These are phyloP conservation scores for Falco novaeseelandiae DNA, from an alignment of 2,797 vertebrate genomes.

Conservation along the genomic window DNA sequence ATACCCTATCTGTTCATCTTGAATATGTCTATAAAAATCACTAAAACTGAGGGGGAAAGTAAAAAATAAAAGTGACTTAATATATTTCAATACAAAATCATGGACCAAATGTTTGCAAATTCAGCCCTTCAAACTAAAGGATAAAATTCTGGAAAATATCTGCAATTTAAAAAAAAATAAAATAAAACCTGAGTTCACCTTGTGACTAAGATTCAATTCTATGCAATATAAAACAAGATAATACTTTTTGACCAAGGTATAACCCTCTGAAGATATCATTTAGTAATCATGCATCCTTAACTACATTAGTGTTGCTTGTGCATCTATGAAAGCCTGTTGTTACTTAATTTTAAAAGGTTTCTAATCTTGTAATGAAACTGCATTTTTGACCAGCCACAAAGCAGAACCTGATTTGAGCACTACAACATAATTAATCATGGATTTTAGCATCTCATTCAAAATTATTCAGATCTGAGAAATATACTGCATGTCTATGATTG, in stretches of 20 bases:
- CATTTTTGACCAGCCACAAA: conserved; percentile 45
- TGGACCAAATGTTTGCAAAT: background rate
- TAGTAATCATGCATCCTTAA: background rate
- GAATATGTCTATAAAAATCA: background rate
- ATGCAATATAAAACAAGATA: background rate
- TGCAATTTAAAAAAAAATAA: background rate
- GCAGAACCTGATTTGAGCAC: conserved; percentile 48
- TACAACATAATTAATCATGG: conserved; percentile 52
- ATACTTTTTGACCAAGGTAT: background rate
- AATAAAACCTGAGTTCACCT: background rate
- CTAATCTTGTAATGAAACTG: conserved; percentile 48
- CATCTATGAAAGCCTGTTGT: background rate
- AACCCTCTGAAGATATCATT: background rate
- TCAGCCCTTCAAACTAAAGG: background rate
- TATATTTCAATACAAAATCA: background rate
- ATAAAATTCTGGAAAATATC: background rate
- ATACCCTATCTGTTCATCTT: background rate
- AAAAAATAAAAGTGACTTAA: background rate
- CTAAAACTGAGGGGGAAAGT: background rate
- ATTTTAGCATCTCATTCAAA: conserved; percentile 46
- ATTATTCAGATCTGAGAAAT: conserved; percentile 52
- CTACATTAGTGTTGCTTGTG: conserved; percentile 4
- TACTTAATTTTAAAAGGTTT: conserved; percentile 62
- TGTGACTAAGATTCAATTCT: background rate
- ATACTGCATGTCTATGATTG: conserved; percentile 23